phyloP scores from a whole-genome alignment of 2,113 vertebrate genomes.

The Xenopus borealis region DNA sequence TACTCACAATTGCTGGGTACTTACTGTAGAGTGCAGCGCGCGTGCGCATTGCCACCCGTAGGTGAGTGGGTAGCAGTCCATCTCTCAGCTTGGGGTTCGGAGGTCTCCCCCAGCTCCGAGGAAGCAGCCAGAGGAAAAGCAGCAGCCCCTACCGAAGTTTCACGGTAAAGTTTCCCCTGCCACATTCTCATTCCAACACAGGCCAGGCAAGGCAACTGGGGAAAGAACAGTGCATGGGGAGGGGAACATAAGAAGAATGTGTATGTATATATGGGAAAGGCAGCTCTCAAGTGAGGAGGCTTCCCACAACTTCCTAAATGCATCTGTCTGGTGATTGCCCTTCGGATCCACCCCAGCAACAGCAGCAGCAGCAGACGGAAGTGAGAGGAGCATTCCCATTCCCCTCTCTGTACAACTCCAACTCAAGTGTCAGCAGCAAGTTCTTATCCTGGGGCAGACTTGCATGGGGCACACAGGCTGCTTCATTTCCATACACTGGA shows the following conservation, averaged over 20 bases:
- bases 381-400: slow-evolving; percentile 2
- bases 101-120: not conserved
- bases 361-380: slow-evolving; percentile 13
- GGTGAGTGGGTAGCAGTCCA: not conserved
- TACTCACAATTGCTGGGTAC: slow-evolving; percentile 22
- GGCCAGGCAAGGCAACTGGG: not conserved
- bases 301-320: slow-evolving; percentile 14
- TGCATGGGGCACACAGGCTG: too few relatives aligned
- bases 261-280: not conserved
- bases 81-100: not conserved
- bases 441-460: too few relatives aligned
- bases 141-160: not conserved
- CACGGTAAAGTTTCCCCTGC: slow-evolving; percentile 4
- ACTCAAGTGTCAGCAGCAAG: not conserved
- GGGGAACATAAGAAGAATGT: not conserved
- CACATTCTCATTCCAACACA: slow-evolving; percentile 2
- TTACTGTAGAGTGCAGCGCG: slow-evolving; percentile 34
- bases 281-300: slow-evolving; percentile 3
- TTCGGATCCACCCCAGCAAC: slow-evolving; percentile 10
- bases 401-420: not conserved
- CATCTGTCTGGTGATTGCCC: slow-evolving; percentile 2
- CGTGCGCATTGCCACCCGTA: not conserved
- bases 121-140: not conserved
- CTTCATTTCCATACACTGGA: too few relatives aligned
- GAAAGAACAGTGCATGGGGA: not conserved